Base-by-base conservation (phyloP, 2,888 invertebrate genomes). In the Sphaerophoria rueppellii region DNA sequence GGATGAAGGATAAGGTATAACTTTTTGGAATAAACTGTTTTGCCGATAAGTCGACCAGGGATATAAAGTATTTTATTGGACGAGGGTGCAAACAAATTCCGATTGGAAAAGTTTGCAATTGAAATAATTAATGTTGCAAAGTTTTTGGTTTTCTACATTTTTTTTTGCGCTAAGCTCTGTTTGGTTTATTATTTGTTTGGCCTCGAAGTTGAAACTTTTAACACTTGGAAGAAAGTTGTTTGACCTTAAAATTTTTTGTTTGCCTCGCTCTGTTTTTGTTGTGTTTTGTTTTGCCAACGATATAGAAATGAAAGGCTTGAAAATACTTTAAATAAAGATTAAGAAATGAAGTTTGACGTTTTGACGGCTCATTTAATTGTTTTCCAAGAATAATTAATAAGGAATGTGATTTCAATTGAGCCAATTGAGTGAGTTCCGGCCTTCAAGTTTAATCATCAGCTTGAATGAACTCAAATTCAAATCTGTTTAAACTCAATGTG, bases 51-150 rank as follows among this genome's bases (percentile, higher is more conserved):
- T 43, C 7, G 32, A 4, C 24, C 40, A 24, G 43, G 60, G 43
- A 40, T 60, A 35, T 37, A 58, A 40, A 60, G 60, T 24, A 24
- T 43, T 60, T 60, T 60, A 40, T 40, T 60, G 60, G 24, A 48
- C 34, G 34, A 61, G 48, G 48, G 48, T 34, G 34, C 34, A 60
- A 43, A 60, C 60, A 48, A 63, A 63, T 48, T 35, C 63, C 32
- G 63, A 63, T 63, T 63, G 48, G 14, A 48, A 63, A 63, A 63
- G 63, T 63, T 63, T 63, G 63, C 11, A 63, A 34, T 63, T 48
- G 32, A 63, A 63, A 63, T 63, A 48, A 63, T 63, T 63, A 60
- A 63, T 63, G 63, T 46, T 48, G 48, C 32, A 6, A 48, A 63
- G 63, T 6, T 50, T 50, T 16, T 16, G 50, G 6, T 14, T 14